Evolutionary conservation across 2,113 vertebrate genomes (phyloP).

Genomic region (Hiodon alosoides): DNA sequence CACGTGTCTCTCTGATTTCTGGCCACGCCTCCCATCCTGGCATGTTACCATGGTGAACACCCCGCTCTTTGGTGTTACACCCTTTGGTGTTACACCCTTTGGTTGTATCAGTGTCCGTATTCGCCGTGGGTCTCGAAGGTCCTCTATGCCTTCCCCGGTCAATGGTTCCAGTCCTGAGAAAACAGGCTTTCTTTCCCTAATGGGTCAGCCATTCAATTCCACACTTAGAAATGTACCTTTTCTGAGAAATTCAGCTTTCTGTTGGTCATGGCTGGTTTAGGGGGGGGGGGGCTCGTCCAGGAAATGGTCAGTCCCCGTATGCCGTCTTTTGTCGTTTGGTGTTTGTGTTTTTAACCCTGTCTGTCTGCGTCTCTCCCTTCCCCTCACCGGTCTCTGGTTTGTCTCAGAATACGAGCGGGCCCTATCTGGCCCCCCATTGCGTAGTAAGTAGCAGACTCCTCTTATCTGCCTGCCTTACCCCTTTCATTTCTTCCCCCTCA

Average conservation of each 20-base stretch:
- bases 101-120: no score
- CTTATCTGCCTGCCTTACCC: constrained; percentile 25
- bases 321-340: background rate
- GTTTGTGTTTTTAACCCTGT: constrained; percentile 12
- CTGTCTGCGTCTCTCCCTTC: background rate
- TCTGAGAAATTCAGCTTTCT: background rate
- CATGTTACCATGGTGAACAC: background rate
- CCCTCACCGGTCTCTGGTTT: constrained; percentile 45
- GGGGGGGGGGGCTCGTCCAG: background rate
- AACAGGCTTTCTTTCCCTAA: no score
- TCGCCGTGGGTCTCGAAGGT: no score
- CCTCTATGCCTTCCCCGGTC: background rate
- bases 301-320: background rate
- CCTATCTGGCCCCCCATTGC: constrained; percentile 79
- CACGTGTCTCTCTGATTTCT: background rate
- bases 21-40: background rate
- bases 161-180: background rate
- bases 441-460: constrained; percentile 72
- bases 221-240: background rate
- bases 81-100: no score
- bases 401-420: constrained; percentile 76
- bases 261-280: background rate
- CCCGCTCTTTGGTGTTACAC: no score
- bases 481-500: no score
- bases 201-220: background rate